A percentile compares a stretch with the other conserved stretches of the same genome.
These are phyloP conservation scores for Criorhina ranunculi DNA, from an alignment of 2,888 invertebrate genomes.

Conservation along the genomic window DNA sequence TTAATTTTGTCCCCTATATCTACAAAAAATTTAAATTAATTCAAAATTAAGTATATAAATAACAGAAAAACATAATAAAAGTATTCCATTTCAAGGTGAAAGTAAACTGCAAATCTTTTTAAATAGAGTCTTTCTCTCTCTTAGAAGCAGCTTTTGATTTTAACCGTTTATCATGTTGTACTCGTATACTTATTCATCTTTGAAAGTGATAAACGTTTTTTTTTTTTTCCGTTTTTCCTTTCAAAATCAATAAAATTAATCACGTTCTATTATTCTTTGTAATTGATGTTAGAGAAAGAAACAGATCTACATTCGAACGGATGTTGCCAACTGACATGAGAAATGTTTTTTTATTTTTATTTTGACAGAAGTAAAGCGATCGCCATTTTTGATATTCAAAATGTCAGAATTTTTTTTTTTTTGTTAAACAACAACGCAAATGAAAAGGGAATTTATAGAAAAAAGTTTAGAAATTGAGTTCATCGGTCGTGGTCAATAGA, in stretches of 20 bases:
- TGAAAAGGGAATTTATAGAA: too few species aligned
- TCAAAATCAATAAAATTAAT: not conserved
- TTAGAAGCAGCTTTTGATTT: not conserved
- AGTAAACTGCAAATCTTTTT: slow-evolving; percentile 11
- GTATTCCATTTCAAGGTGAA: slow-evolving; percentile 23
- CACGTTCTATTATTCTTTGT: not conserved
- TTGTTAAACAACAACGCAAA: too few species aligned
- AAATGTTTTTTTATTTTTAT: too few species aligned
- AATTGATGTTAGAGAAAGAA: not conserved
- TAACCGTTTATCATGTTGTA: not conserved
- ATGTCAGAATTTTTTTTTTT: too few species aligned
- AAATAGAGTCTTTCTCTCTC: not conserved
- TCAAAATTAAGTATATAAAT: not conserved
- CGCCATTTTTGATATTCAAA: too few species aligned
- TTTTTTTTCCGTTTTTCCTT: not conserved
- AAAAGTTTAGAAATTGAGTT: too few species aligned
- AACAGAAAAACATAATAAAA: not conserved
- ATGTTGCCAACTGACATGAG: too few species aligned
- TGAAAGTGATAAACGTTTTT: not conserved
- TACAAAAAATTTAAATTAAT: slow-evolving; percentile 11
- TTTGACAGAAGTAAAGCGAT: too few species aligned
- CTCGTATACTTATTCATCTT: too few species aligned
- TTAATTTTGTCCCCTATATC: slow-evolving; percentile 22
- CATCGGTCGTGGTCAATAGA: too few species aligned
- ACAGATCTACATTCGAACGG: not conserved